Conservation (phyloP, 2,888 invertebrate genomes). For the Acanthosoma haemorrhoidale region DNA sequence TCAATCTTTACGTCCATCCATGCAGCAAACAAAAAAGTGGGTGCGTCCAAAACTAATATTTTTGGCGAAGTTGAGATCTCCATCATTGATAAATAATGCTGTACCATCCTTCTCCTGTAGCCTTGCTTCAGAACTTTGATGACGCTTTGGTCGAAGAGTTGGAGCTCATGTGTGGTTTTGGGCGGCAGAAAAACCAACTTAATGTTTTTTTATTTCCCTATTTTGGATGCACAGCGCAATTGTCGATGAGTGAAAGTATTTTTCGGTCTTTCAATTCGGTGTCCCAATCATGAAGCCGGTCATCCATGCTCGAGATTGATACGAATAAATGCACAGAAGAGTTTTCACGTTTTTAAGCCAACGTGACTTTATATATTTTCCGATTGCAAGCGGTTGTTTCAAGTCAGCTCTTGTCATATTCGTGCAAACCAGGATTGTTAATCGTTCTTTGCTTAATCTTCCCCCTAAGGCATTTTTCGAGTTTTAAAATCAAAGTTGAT, state of each 20-base stretch:
- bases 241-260: no score
- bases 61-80: background rate
- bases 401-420: conserved; percentile 45
- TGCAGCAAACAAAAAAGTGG: no score
- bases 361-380: conserved; percentile 43
- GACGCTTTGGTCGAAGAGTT: conserved; percentile 21
- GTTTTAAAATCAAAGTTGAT: conserved; percentile 36
- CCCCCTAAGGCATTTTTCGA: conserved; percentile 33
- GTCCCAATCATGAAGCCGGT: no score
- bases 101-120: conserved; percentile 1
- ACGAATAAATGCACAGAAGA: conserved; percentile 18
- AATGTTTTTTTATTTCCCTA: conserved; percentile 34
- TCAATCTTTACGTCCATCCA: no score
- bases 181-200: conserved; percentile 40
- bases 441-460: conserved; percentile 41
- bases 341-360: conserved; percentile 6
- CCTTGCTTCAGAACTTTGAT: background rate
- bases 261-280: no score
- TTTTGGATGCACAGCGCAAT: conserved; percentile 41
- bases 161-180: conserved; percentile 25
- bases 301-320: conserved; percentile 24
- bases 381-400: conserved; percentile 44
- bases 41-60: no score
- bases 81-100: background rate
- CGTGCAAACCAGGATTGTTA: conserved; percentile 44